Evolutionary conservation across 2,888 invertebrate species (phyloP).

Genomic region (Punctoribates punctum): DNA sequence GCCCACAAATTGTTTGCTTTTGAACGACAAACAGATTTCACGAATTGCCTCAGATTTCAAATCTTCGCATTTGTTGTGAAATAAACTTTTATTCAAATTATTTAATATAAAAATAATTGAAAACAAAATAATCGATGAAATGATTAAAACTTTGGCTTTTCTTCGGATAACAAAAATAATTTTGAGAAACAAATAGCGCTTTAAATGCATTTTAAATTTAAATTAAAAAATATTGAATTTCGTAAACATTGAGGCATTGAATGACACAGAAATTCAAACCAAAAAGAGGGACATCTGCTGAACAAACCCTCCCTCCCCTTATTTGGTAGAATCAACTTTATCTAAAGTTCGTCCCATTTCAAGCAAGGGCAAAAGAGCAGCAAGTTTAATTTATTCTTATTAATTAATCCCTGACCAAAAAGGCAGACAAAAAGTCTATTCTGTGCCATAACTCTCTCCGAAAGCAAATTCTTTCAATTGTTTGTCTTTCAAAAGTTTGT

Average conservation of each 20-base stretch:
- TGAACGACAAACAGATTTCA: slow-evolving; percentile 32
- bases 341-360: no score
- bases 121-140: neutral
- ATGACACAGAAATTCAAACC: no score
- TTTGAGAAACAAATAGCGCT: neutral
- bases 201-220: neutral
- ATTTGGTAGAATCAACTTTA: no score
- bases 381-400: no score
- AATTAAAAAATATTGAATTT: neutral
- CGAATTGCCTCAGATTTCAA: slow-evolving; percentile 21
- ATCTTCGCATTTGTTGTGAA: neutral
- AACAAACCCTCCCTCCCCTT: no score
- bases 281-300: no score
- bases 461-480: no score
- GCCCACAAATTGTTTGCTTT: slow-evolving; percentile 8
- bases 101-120: neutral
- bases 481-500: no score
- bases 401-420: no score
- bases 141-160: neutral
- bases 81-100: neutral
- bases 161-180: neutral
- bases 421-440: no score
- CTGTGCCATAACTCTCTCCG: no score
- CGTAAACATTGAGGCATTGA: neutral
- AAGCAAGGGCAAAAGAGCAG: no score